Base-by-base conservation (phyloP, 2,113 vertebrate genomes). In the Thomomys bottae region DNA sequence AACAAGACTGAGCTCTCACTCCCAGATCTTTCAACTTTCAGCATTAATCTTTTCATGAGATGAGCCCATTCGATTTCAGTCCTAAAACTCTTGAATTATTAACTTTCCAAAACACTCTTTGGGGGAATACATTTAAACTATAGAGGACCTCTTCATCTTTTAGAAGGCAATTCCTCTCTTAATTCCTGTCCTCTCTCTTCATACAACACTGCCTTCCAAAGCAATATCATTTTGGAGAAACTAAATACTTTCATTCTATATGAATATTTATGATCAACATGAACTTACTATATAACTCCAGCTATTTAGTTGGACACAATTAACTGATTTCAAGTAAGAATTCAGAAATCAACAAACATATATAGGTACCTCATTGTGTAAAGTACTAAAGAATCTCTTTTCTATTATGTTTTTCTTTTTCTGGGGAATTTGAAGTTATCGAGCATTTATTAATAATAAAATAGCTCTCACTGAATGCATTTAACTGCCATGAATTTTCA, bases 401-500 rank as follows among this genome's bases (percentile, higher is more conserved):
- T 32, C 4, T 71, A 32, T 38, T 77, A 0, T 61, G 11, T 80
- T 93, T 94, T 85, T 94, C 57, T 70, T 87, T 90, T 66, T 17
- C n/a, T 71, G 24, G 78, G 17, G 10, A 4, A 79, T 89, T 85
- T 89, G n/a, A 61, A 30, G 24, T 81, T 38, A 59, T 5, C 36
- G 84, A 78, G 8, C 36, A 70, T 61, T 80, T 72, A 4, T 59
- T 86, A 71, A 72, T 84, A 2, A 0, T 28, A 34, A 82, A 79
- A 49, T 36, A 57, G 12, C 36, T 80, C 59, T 85, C 21, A 88
- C 42, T 72, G 5, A 79, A 82, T 7, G 1, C 78, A 32, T 78
- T 92, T 15, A 88, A 68, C 61, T 38, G 23, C 61, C 36, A 23
- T 67, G 7, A 75, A 94, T 87, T 93, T 91, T 94, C 68, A 73